Evolutionary conservation across 2,113 vertebrate genomes (phyloP), one percentile per base, ranked within the genome.

Genomic region (Ceuthmochares aereus): DNA sequence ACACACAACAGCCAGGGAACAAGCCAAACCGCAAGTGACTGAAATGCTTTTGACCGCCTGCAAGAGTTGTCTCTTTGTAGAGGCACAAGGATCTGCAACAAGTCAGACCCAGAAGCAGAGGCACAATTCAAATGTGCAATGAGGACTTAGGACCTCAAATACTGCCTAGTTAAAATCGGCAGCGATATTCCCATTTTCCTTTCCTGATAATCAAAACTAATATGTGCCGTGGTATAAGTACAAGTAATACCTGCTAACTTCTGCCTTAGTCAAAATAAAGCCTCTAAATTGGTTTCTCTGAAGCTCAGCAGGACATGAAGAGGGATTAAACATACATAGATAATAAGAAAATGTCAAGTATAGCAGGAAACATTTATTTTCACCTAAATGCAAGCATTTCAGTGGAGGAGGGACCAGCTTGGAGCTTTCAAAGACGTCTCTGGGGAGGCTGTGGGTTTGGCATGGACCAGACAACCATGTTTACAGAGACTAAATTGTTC

Each of bases 271-370:
- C 6, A 1, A 49, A 69, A 76, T 55, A 45, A 60, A 87, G 25
- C 36, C 69, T 84, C 55, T 89, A 73, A 91, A 94, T 79, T 76
- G n/a, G 62, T 92, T 92, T 84, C 76, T 36, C 54, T 54, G 51
- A 66, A 91, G 70, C 77, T 90, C 91, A 70, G 91, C 68, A 55
- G 29, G 91, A 81, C 37, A 78, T 3, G 1, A 43, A 55, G 73
- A n/a, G 54, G 62, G 66, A 89, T 52, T 87, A 66, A 89, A 79
- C 27, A 30, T 1, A 1, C 27, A 42, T 0, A 64, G 69, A 79
- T 91, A 82, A 60, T 36, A 92, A 89, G 51, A 82, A 87, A 87
- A 91, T 75, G 45, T 42, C 85, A 86, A 88, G 54, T 72, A 43
- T 49, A 69, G 62, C 10, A 1, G 58, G 62, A 60, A 87, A 60